Percentiles rank a stretch among this genome's conserved stretches.
phyloP scores from a whole-genome alignment of 1,140 invertebrate genomes.

The Leptinotarsa undecemlineata region DNA sequence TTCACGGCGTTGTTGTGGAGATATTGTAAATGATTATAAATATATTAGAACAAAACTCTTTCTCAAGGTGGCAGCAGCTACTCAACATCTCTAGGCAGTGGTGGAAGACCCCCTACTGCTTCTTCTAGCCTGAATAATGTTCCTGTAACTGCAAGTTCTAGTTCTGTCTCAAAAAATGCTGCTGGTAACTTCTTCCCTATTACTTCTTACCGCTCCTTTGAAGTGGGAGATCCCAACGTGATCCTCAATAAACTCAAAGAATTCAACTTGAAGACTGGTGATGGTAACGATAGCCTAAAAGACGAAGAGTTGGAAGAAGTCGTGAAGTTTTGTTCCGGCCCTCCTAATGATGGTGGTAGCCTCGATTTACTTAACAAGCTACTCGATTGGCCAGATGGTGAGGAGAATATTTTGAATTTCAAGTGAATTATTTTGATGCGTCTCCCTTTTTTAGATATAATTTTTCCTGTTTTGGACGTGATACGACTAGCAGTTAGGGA shows the following conservation, averaged over 20 bases:
- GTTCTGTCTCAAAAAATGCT: constrained; percentile 31
- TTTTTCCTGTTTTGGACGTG: constrained; percentile 88
- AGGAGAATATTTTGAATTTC: constrained; percentile 19
- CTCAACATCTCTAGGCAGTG: constrained; percentile 51
- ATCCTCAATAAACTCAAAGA: constrained; percentile 71
- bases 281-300: constrained; percentile 56
- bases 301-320: constrained; percentile 62
- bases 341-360: constrained; percentile 55
- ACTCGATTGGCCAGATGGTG: constrained; percentile 77
- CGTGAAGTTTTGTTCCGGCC: constrained; percentile 62
- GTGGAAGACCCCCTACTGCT: constrained; percentile 12
- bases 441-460: constrained; percentile 62
- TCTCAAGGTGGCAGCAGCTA: constrained; percentile 59
- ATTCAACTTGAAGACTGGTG: constrained; percentile 69
- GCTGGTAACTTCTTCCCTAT: constrained; percentile 56
- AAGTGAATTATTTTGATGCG: not conserved
- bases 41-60: no score
- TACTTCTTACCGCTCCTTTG: constrained; percentile 55
- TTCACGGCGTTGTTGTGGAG: no score
- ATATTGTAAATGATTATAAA: no score
- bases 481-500: constrained; percentile 76
- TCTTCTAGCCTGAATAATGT: constrained; percentile 37
- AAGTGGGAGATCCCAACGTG: constrained; percentile 55
- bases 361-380: constrained; percentile 68
- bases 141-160: constrained; percentile 42